Percentiles rank a stretch among this genome's conserved stretches.
Evolutionary conservation across 2,888 invertebrate genomes (phyloP).

Genomic region (Cremastinae sp.): DNA sequence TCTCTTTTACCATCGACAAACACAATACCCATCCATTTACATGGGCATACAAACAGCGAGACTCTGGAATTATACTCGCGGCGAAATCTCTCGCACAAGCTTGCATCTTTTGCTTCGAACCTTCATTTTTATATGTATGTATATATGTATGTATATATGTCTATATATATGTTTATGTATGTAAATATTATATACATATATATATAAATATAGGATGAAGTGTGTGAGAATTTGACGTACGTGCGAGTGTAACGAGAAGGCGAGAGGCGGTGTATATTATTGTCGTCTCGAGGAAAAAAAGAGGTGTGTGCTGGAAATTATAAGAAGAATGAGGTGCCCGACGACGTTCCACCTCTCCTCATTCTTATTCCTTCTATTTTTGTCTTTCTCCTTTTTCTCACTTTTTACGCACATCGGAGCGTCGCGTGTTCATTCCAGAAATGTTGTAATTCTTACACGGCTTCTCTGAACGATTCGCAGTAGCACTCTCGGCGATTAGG

Average conservation of each 20-base stretch:
- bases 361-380: slow-evolving; percentile 31
- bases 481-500: too few relatives aligned
- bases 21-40: slow-evolving; percentile 75
- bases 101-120: neutral
- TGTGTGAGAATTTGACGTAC: neutral
- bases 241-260: slow-evolving; percentile 29
- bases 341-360: slow-evolving; percentile 51
- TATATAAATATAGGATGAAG: neutral
- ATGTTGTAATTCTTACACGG: slow-evolving; percentile 3
- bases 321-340: slow-evolving; percentile 55
- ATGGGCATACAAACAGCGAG: slow-evolving; percentile 74
- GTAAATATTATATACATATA: neutral
- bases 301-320: slow-evolving; percentile 57
- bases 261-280: slow-evolving; percentile 43
- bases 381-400: slow-evolving; percentile 20
- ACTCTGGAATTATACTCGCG: slow-evolving; percentile 72
- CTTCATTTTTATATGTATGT: slow-evolving; percentile 8
- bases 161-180: neutral
- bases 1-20: slow-evolving; percentile 73
- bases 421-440: neutral
- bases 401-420: slow-evolving; percentile 14
- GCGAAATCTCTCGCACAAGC: slow-evolving; percentile 26
- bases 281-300: slow-evolving; percentile 47
- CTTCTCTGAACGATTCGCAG: neutral
- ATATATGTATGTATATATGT: slow-evolving; percentile 12